These are phyloP conservation scores for Caerostris darwini DNA, from an alignment of 1,140 invertebrate genomes.

Conservation along the genomic window DNA sequence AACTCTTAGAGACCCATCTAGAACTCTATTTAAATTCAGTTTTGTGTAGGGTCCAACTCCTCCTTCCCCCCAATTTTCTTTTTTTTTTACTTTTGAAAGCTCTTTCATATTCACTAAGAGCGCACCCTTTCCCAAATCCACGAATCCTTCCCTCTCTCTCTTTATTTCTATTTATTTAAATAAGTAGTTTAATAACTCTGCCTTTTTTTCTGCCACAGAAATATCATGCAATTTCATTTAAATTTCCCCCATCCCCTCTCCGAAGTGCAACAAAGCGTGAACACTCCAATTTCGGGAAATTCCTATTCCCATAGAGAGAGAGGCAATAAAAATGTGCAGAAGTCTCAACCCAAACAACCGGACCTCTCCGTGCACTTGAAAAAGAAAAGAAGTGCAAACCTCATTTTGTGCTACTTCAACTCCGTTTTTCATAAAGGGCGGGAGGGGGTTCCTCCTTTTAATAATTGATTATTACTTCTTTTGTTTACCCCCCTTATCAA, in stretches of 20 bases:
- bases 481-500: not conserved
- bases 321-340: not conserved
- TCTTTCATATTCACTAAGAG: not conserved
- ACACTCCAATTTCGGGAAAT: not conserved
- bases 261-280: not conserved
- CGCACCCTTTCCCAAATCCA: not conserved
- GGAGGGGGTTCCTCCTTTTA: not conserved
- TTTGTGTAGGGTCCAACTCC: not conserved
- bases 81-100: not conserved
- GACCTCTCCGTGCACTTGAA: not conserved
- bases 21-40: not conserved
- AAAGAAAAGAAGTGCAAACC: not conserved
- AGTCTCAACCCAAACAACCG: not conserved
- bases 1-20: not conserved
- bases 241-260: not conserved
- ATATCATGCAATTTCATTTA: constrained; percentile 6
- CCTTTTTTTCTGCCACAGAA: not conserved
- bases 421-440: not conserved
- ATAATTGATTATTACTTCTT: constrained; percentile 13
- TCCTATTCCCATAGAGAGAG: not conserved
- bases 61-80: not conserved
- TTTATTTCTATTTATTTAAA: not conserved
- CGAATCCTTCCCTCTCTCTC: not conserved
- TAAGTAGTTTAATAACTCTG: not conserved
- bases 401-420: not conserved